Evolutionary conservation across 2,888 invertebrate species (phyloP).

Genomic region (Ormia ochracea): DNA sequence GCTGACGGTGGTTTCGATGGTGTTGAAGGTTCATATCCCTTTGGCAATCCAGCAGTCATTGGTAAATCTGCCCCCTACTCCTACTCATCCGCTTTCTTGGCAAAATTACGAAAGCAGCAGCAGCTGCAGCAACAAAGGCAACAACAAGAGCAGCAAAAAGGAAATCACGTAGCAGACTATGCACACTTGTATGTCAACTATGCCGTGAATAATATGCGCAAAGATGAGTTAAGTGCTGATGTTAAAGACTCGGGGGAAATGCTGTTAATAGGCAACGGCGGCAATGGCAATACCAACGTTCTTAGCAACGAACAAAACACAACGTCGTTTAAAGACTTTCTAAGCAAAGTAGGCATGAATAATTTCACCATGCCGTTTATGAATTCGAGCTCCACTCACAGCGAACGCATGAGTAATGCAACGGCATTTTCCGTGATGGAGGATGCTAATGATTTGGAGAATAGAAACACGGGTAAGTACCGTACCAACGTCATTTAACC

Average conservation of each 20-base stretch:
- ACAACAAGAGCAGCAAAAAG: slow-evolving; percentile 56
- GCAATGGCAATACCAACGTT: slow-evolving; percentile 60
- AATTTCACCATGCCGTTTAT: slow-evolving; percentile 37
- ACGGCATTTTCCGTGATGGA: slow-evolving; percentile 72
- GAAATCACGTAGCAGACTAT: slow-evolving; percentile 65
- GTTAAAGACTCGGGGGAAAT: slow-evolving; percentile 64
- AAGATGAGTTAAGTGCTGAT: slow-evolving; percentile 73
- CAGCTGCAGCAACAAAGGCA: slow-evolving; percentile 21
- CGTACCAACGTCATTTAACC: not conserved
- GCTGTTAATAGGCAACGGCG: slow-evolving; percentile 14
- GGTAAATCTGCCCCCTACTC: slow-evolving; percentile 22
- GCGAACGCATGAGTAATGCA: slow-evolving; percentile 69
- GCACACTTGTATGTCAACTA: slow-evolving; percentile 68
- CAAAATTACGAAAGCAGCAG: slow-evolving; percentile 52
- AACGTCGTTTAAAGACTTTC: slow-evolving; percentile 58
- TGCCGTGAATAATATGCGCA: slow-evolving; percentile 72
- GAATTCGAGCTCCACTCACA: slow-evolving; percentile 52
- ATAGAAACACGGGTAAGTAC: slow-evolving; percentile 53
- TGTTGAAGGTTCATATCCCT: slow-evolving; percentile 74
- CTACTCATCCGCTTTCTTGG: slow-evolving; percentile 50
- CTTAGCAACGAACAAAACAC: slow-evolving; percentile 62
- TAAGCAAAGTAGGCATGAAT: slow-evolving; percentile 48
- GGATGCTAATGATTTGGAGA: slow-evolving; percentile 65
- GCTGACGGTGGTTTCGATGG: slow-evolving; percentile 72
- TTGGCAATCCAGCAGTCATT: slow-evolving; percentile 69